Evolutionary conservation across 2,113 vertebrate genomes (phyloP).

Genomic region (Sylvilagus bachmani): DNA sequence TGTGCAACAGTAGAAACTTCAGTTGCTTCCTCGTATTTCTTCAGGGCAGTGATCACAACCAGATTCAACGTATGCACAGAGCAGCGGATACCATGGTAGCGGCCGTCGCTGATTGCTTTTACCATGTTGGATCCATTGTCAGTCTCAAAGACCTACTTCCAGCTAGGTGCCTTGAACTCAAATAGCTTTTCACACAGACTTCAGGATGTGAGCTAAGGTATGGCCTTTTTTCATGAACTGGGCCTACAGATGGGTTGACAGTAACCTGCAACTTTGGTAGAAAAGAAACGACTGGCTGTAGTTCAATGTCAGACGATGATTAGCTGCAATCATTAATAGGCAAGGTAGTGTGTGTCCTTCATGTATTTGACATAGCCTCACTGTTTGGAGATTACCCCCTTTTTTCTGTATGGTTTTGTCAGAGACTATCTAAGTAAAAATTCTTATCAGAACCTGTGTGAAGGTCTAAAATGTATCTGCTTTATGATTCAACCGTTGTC

Average conservation of each 20-base stretch:
- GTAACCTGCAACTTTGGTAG: conserved; percentile 75
- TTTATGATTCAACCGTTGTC: conserved; percentile 52
- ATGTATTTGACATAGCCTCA: conserved; percentile 39
- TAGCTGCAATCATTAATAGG: conserved; percentile 49
- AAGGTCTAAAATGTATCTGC: conserved; percentile 18
- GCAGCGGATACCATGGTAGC: conserved; percentile 86
- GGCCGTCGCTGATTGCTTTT: conserved; percentile 86
- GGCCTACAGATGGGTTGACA: conserved; percentile 84
- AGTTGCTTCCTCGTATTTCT: conserved; percentile 86
- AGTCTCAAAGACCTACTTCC: conserved; percentile 85
- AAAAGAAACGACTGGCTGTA: conserved; percentile 59
- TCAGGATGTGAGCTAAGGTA: conserved; percentile 86
- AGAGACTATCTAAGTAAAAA: conserved; percentile 30
- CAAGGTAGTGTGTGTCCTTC: conserved; percentile 65
- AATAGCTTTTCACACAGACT: conserved; percentile 86
- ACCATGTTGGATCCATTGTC: conserved; percentile 86
- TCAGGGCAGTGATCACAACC: conserved; percentile 85
- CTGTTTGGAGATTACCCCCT: conserved; percentile 29
- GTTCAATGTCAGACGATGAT: conserved; percentile 65
- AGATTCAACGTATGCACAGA: conserved; percentile 85
- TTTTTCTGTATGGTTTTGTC: conserved; percentile 56
- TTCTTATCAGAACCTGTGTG: conserved; percentile 1
- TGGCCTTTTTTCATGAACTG: conserved; percentile 85
- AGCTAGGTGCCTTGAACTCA: conserved; percentile 86
- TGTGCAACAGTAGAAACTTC: conserved; percentile 83